Evolutionary conservation across 2,797 vertebrate genomes (phyloP).

Genomic region (Pseudochirops cupreus): DNA sequence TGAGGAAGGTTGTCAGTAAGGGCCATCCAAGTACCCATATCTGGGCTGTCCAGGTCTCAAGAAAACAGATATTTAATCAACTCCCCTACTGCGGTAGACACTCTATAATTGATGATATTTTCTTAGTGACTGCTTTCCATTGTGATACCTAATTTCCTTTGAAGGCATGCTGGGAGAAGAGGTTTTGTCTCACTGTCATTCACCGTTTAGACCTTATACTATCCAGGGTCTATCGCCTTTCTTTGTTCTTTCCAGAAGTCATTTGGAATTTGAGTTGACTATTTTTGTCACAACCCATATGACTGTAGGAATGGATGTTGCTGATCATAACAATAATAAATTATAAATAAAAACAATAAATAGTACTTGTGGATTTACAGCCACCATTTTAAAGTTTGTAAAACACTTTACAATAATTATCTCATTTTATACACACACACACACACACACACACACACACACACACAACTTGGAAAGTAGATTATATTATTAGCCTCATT

Average conservation of each 20-base stretch:
- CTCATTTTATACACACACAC: background rate
- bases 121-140: conserved; percentile 84
- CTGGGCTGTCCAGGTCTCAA: conserved; percentile 75
- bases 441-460: background rate
- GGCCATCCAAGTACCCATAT: conserved; percentile 59
- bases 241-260: conserved; percentile 81
- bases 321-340: conserved; percentile 71
- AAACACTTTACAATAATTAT: background rate
- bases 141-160: conserved; percentile 80
- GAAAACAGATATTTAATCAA: conserved; percentile 80
- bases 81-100: conserved; percentile 73
- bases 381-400: background rate
- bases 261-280: conserved; percentile 78
- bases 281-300: conserved; percentile 81
- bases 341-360: no score
- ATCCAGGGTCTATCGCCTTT: conserved; percentile 75
- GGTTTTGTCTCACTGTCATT: conserved; percentile 81
- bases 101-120: conserved; percentile 86
- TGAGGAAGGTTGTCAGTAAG: conserved; percentile 71
- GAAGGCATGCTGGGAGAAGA: conserved; percentile 75
- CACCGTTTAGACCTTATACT: conserved; percentile 75
- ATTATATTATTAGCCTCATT: background rate
- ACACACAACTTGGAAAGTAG: background rate
- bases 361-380: background rate
- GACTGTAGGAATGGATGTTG: conserved; percentile 72